Conservation (phyloP, 2,113 vertebrate species). For the Siniperca chuatsi region DNA sequence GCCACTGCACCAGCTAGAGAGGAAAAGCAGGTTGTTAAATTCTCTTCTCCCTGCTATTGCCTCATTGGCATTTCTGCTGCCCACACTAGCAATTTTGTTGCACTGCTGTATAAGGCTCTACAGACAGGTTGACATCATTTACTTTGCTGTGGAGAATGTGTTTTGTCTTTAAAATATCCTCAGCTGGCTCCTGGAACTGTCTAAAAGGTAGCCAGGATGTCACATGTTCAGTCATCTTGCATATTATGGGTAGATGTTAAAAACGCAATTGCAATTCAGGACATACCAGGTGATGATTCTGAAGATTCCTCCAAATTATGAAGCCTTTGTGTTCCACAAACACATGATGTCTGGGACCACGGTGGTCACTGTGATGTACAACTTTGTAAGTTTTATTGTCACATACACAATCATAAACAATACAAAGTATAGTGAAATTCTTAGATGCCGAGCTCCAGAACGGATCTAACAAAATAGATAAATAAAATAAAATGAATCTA, state of each 20-base stretch:
- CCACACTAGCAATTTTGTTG: not conserved
- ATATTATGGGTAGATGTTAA: not conserved
- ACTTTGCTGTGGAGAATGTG: not conserved
- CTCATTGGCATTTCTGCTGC: not conserved
- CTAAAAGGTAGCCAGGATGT: not conserved
- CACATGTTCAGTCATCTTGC: not conserved
- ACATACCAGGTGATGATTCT: not conserved
- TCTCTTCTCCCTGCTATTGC: too few relatives aligned
- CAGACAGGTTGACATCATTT: not conserved
- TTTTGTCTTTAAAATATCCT: not conserved
- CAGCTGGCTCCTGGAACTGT: not conserved
- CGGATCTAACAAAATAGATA: too few relatives aligned
- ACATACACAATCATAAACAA: too few relatives aligned
- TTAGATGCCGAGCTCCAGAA: too few relatives aligned
- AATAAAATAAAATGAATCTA: too few relatives aligned
- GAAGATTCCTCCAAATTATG: not conserved
- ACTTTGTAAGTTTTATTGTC: too few relatives aligned
- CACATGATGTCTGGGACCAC: not conserved
- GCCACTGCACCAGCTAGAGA: constrained; percentile 40
- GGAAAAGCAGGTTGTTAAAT: constrained; percentile 20
- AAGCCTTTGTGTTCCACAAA: not conserved
- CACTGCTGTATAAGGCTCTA: not conserved
- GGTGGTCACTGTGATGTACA: not conserved
- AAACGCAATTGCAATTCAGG: not conserved
- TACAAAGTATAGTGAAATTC: too few relatives aligned